phyloP scores from a whole-genome alignment of 2,888 invertebrate genomes.

The Kuschelorhynchus macadamiae region DNA sequence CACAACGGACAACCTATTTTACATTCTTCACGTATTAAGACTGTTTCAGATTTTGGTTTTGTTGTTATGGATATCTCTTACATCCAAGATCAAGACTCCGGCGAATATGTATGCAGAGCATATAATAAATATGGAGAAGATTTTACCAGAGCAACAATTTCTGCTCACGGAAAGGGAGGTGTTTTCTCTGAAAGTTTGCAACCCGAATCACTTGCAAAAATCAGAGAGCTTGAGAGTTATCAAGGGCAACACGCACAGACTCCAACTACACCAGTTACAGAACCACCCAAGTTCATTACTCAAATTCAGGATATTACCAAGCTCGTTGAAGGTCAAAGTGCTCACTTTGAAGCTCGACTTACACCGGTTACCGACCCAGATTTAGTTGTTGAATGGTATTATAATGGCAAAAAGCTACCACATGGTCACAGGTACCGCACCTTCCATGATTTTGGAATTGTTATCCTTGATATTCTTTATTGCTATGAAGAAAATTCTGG shows the following conservation, averaged over 20 bases:
- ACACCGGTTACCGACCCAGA: constrained; percentile 96
- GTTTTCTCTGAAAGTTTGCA: constrained; percentile 92
- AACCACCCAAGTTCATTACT: constrained; percentile 91
- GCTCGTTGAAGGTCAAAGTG: constrained; percentile 94
- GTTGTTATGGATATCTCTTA: constrained; percentile 96
- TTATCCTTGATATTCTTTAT: constrained; percentile 94
- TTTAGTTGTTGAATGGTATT: constrained; percentile 95
- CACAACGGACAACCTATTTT: constrained; percentile 92
- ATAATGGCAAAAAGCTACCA: constrained; percentile 91
- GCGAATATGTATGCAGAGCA: constrained; percentile 94
- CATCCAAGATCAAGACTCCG: constrained; percentile 92
- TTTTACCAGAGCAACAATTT: constrained; percentile 86
- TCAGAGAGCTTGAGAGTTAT: constrained; percentile 86
- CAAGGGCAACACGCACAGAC: constrained; percentile 78
- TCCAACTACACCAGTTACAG: constrained; percentile 78
- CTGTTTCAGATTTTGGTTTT: constrained; percentile 95
- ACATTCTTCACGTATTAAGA: constrained; percentile 92
- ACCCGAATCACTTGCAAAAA: constrained; percentile 90
- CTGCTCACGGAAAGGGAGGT: constrained; percentile 87
- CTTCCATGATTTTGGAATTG: constrained; percentile 97
- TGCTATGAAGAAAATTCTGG: constrained; percentile 98
- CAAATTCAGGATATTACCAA: constrained; percentile 88
- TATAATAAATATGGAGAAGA: constrained; percentile 93
- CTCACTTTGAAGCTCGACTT: constrained; percentile 93
- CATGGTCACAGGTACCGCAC: constrained; percentile 97